A percentile compares a stretch with the other conserved stretches of the same genome.
phyloP scores from a whole-genome alignment of 2,113 vertebrate species.

The Crotalus viridis region DNA sequence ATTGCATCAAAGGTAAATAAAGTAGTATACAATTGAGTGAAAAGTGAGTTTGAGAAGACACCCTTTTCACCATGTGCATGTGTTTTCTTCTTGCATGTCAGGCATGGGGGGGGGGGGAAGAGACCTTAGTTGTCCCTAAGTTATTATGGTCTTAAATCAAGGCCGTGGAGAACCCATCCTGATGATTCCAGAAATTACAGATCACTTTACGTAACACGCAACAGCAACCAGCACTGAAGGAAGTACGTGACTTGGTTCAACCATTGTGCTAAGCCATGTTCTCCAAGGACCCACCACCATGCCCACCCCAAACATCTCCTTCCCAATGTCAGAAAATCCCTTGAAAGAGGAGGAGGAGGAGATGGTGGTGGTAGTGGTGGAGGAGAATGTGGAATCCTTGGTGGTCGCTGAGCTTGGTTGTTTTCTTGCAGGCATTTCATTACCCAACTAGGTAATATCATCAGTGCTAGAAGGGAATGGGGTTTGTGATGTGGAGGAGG shows the following conservation, averaged over 20 bases:
- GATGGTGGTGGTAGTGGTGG: too few relatives aligned
- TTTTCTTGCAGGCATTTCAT: too few relatives aligned
- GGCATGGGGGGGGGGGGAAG: too few relatives aligned
- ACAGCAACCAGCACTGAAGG: neutral
- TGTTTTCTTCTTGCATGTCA: neutral
- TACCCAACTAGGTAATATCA: too few relatives aligned
- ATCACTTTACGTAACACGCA: too few relatives aligned
- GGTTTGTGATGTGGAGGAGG: too few relatives aligned
- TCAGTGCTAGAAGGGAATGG: too few relatives aligned
- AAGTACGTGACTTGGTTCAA: neutral
- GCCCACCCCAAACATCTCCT: too few relatives aligned
- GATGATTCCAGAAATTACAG: neutral
- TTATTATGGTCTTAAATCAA: neutral
- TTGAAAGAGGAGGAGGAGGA: too few relatives aligned
- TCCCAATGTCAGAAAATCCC: neutral
- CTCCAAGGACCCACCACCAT: too few relatives aligned
- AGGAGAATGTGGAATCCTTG: too few relatives aligned
- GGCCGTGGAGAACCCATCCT: neutral
- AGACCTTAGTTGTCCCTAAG: neutral
- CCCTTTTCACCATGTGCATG: rapidly evolving
- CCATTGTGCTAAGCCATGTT: neutral
- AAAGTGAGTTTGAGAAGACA: neutral
- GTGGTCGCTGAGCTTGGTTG: too few relatives aligned
- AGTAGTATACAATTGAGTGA: neutral
- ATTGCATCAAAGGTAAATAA: neutral